phyloP scores from a whole-genome alignment of 2,113 vertebrate genomes.

The Tinamus guttatus region DNA sequence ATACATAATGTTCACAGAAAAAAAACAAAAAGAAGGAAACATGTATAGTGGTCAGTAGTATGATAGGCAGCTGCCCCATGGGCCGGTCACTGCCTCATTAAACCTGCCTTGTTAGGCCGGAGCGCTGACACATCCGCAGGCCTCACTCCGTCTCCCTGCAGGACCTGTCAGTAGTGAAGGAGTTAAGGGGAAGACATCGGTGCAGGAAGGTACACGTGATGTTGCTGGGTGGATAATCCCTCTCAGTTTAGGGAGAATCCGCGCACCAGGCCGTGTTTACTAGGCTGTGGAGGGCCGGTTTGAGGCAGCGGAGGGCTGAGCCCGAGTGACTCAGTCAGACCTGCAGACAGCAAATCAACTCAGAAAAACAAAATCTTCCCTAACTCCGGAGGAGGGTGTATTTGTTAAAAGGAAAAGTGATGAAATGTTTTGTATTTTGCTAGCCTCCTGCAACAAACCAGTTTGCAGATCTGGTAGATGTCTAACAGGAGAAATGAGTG shows the following conservation, averaged over 20 bases:
- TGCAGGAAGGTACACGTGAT: accelerated
- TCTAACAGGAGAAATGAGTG: background rate
- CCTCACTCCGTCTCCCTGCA: background rate
- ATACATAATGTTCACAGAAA: background rate
- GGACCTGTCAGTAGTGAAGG: background rate
- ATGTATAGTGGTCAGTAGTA: background rate
- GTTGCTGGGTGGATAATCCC: background rate
- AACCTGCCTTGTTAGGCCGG: background rate
- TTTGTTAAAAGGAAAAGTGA: too few species aligned
- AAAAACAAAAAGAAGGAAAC: background rate
- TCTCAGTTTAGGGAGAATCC: background rate
- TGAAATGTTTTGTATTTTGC: too few species aligned
- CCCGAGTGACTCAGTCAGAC: background rate
- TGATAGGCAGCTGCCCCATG: slow-evolving; percentile 3
- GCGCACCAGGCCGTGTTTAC: background rate
- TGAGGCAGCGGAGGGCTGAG: background rate
- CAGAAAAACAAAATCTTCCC: background rate
- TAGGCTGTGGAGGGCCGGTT: background rate
- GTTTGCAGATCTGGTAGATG: background rate
- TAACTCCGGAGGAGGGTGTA: background rate
- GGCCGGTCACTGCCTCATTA: background rate
- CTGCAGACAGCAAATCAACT: background rate
- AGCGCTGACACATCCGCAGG: background rate
- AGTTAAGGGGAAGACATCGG: background rate
- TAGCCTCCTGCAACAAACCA: background rate